Percentiles rank a stretch among this genome's conserved stretches.
Conservation (phyloP, 1,140 invertebrate genomes). For the Saccostrea cuccullata region DNA sequence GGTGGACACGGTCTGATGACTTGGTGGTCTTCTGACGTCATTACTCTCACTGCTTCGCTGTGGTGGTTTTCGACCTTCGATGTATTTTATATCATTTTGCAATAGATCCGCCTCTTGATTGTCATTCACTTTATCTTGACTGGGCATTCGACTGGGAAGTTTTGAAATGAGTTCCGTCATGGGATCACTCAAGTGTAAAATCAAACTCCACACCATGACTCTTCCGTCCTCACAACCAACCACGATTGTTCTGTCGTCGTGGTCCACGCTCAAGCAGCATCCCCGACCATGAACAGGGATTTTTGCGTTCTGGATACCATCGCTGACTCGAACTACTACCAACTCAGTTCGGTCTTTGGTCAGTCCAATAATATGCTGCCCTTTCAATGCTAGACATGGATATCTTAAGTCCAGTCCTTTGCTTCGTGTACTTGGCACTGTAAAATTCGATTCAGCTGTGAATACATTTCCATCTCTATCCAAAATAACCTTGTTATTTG, state of each 20-base stretch:
- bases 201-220: conserved; percentile 69
- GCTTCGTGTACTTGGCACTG: not conserved
- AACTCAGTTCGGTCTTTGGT: conserved; percentile 56
- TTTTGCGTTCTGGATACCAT: conserved; percentile 62
- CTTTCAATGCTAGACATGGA: conserved; percentile 63
- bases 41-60: conserved; percentile 34
- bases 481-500: conserved; percentile 50
- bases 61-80: conserved; percentile 60
- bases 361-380: conserved; percentile 66
- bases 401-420: not conserved
- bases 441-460: conserved; percentile 43
- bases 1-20: conserved; percentile 57
- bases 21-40: conserved; percentile 57
- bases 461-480: conserved; percentile 65
- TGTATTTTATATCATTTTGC: conserved; percentile 53
- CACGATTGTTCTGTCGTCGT: conserved; percentile 73
- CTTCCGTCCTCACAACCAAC: conserved; percentile 73
- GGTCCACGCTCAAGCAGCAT: conserved; percentile 64
- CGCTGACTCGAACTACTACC: conserved; percentile 62
- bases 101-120: not conserved
- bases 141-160: conserved; percentile 61
- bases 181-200: conserved; percentile 70
- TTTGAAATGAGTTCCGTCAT: conserved; percentile 67
- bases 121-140: not conserved
- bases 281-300: conserved; percentile 71